Percentiles rank a stretch among this genome's conserved stretches.
phyloP scores from a whole-genome alignment of 2,797 vertebrate species.

The Girardinus metallicus region DNA sequence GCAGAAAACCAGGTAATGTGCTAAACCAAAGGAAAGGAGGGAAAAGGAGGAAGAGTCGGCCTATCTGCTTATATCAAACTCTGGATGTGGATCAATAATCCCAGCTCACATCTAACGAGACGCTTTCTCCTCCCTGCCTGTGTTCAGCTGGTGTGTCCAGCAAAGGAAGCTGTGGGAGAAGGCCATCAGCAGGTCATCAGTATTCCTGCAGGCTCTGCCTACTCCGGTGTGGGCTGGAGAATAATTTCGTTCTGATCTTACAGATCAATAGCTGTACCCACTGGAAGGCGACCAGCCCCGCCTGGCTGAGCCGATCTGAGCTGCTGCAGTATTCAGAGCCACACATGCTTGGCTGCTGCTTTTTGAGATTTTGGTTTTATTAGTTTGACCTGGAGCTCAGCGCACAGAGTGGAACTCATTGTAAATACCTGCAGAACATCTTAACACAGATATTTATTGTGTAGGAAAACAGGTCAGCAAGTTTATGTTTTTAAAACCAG shows the following conservation, averaged over 20 bases:
- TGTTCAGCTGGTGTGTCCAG: conserved; percentile 45
- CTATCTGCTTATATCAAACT: conserved; percentile 50
- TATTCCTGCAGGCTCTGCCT: conserved; percentile 70
- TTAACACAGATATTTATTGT: neutral
- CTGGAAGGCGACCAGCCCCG: conserved; percentile 49
- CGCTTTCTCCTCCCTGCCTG: conserved; percentile 12
- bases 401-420: conserved; percentile 1
- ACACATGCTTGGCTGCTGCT: conserved; percentile 11
- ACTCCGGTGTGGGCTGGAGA: conserved; percentile 70
- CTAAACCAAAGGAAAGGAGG: conserved; percentile 19
- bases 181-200: conserved; percentile 72
- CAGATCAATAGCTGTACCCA: conserved; percentile 69
- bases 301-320: conserved; percentile 42
- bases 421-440: neutral
- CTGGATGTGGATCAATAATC: conserved; percentile 64
- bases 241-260: conserved; percentile 75
- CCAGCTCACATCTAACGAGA: conserved; percentile 58
- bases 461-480: neutral
- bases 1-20: conserved; percentile 33
- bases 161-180: conserved; percentile 69
- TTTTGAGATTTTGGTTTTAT: conserved; percentile 29
- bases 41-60: conserved; percentile 27
- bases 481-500: neutral
- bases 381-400: conserved; percentile 12
- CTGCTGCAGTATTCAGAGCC: conserved; percentile 45